Evolutionary conservation across 2,797 vertebrate species (phyloP).

Genomic region (Channallabes apus): DNA sequence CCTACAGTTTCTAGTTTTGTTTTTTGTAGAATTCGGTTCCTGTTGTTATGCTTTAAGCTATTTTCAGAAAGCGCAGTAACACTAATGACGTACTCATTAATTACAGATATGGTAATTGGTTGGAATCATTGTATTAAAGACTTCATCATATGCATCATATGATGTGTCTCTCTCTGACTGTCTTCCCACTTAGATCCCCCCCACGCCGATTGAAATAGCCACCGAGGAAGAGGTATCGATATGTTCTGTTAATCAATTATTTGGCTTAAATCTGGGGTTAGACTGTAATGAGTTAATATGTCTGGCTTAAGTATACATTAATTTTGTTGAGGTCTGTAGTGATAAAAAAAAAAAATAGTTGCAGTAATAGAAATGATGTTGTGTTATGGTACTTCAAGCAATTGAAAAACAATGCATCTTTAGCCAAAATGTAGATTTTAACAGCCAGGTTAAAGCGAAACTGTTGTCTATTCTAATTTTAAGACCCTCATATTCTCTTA

Average conservation of each 20-base stretch:
- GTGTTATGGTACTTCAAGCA: not conserved
- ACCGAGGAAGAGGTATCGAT: slow-evolving; percentile 90
- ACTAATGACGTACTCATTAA: not conserved
- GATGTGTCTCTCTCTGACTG: not conserved
- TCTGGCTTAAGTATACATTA: not conserved
- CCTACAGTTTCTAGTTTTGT: not conserved
- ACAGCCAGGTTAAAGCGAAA: not conserved
- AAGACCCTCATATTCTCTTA: not conserved
- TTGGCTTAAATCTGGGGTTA: not conserved
- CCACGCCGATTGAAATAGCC: slow-evolving; percentile 87
- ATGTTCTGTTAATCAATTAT: not conserved
- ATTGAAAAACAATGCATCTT: not conserved
- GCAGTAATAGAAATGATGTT: not conserved
- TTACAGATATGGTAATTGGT: not conserved
- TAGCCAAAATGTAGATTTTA: not conserved
- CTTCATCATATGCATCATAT: not conserved
- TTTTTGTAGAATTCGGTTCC: not conserved
- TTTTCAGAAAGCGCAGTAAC: not conserved
- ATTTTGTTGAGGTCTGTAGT: not conserved
- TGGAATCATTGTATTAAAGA: not conserved
- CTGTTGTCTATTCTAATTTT: not conserved
- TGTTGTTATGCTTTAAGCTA: not conserved
- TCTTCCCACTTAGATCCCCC: slow-evolving; percentile 75
- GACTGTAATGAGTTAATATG: not conserved
- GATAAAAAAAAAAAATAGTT: not conserved